phyloP scores from a whole-genome alignment of 2,113 vertebrate genomes.

The Dromiciops gliroides region DNA sequence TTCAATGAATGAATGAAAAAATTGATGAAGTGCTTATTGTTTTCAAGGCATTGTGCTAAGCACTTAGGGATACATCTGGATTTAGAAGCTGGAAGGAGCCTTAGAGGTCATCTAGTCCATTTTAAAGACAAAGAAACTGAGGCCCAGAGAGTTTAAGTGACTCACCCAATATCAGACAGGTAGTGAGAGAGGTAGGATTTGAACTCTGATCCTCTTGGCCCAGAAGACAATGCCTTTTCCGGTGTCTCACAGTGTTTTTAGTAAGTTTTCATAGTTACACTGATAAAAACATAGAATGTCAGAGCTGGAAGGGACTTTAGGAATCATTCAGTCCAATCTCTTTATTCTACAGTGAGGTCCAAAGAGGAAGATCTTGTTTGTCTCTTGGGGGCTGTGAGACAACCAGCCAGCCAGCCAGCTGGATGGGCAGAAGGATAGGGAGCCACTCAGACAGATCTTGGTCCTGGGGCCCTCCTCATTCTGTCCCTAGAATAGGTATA shows the following conservation, averaged over 20 bases:
- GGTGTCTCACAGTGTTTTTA: background rate
- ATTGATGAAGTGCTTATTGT: background rate
- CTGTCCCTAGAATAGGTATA: background rate
- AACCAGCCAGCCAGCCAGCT: too few species aligned
- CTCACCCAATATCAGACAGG: background rate
- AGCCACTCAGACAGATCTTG: background rate
- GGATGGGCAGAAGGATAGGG: background rate
- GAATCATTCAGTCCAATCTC: background rate
- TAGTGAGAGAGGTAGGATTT: background rate
- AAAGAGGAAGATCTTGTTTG: background rate
- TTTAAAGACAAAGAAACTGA: background rate
- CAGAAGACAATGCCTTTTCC: background rate
- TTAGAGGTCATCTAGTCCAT: background rate
- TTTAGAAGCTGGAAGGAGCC: background rate
- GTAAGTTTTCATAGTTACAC: background rate
- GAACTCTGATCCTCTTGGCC: background rate
- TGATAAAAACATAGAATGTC: background rate
- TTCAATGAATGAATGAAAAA: background rate
- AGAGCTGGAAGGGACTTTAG: background rate
- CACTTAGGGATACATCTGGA: background rate
- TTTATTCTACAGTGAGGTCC: background rate
- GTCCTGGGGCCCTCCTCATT: background rate
- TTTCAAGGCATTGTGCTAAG: background rate
- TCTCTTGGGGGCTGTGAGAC: background rate
- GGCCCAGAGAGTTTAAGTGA: background rate